Evolutionary conservation across 2,113 vertebrate species (phyloP).

Genomic region (Anolis carolinensis): DNA sequence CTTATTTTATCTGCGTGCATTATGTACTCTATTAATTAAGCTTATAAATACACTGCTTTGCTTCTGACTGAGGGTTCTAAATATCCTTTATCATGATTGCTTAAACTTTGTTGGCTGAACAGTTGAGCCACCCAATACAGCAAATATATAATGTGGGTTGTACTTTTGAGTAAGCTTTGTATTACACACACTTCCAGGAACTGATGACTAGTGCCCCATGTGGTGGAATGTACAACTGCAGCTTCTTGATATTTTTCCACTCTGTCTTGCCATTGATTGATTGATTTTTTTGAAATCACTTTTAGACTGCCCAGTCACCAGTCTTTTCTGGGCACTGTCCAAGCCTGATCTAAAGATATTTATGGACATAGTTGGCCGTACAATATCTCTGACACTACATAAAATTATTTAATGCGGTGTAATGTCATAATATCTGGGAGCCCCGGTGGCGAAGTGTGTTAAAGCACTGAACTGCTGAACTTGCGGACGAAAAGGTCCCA

Average conservation of each 20-base stretch:
- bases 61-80: slow-evolving; percentile 17
- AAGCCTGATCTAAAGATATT: neutral
- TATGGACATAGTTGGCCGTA: neutral
- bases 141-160: neutral
- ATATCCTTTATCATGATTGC: neutral
- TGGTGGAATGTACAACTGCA: neutral
- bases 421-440: no score
- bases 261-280: neutral
- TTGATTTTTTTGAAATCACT: neutral
- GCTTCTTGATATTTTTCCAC: neutral
- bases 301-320: neutral
- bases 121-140: slow-evolving; percentile 1
- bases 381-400: neutral
- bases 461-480: no score
- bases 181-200: neutral
- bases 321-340: neutral
- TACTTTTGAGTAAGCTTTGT: slow-evolving; percentile 18
- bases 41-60: neutral
- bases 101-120: slow-evolving; percentile 11
- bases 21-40: slow-evolving; percentile 2
- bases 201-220: neutral
- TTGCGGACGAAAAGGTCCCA: no score
- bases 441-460: no score
- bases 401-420: neutral
- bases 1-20: neutral